phyloP scores from a whole-genome alignment of 2,888 invertebrate genomes.

The Dorcus parallelipipedus region DNA sequence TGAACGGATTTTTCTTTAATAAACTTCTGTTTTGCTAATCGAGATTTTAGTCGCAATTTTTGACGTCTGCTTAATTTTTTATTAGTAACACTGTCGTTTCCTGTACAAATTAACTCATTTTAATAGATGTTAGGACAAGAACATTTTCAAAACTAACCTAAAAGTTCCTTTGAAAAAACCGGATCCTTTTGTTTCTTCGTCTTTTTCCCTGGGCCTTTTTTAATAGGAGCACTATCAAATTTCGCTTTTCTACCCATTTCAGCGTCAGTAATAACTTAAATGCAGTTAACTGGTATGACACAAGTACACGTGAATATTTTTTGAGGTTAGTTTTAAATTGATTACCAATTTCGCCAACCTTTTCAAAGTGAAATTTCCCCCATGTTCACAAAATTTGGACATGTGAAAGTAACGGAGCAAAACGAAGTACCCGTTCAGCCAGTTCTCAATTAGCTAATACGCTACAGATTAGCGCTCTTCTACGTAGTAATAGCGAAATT shows the following conservation, averaged over 20 bases:
- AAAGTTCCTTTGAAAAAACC: slow-evolving; percentile 57
- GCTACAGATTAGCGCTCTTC: too few species aligned
- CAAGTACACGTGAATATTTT: not conserved
- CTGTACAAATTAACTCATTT: slow-evolving; percentile 33
- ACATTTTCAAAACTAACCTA: slow-evolving; percentile 42
- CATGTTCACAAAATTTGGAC: too few species aligned
- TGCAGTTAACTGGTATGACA: not conserved
- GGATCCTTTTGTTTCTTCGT: slow-evolving; percentile 84
- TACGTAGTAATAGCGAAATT: too few species aligned
- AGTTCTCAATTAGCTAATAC: too few species aligned
- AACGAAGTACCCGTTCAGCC: too few species aligned
- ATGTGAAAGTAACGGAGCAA: too few species aligned
- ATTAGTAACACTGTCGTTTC: slow-evolving; percentile 41
- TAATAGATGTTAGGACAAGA: not conserved
- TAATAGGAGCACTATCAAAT: slow-evolving; percentile 63
- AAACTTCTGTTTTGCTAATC: slow-evolving; percentile 32
- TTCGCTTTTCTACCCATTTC: slow-evolving; percentile 85
- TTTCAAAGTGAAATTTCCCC: too few species aligned
- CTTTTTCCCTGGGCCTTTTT: slow-evolving; percentile 84
- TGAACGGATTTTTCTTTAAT: slow-evolving; percentile 17
- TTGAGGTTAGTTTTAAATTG: too few species aligned
- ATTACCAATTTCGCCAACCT: too few species aligned
- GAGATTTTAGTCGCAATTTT: slow-evolving; percentile 34
- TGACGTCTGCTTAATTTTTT: slow-evolving; percentile 29
- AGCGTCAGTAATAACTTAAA: not conserved